Percentiles rank a stretch among this genome's conserved stretches.
phyloP scores from a whole-genome alignment of 2,888 invertebrate genomes.

The Carpatolechia fugitivella region DNA sequence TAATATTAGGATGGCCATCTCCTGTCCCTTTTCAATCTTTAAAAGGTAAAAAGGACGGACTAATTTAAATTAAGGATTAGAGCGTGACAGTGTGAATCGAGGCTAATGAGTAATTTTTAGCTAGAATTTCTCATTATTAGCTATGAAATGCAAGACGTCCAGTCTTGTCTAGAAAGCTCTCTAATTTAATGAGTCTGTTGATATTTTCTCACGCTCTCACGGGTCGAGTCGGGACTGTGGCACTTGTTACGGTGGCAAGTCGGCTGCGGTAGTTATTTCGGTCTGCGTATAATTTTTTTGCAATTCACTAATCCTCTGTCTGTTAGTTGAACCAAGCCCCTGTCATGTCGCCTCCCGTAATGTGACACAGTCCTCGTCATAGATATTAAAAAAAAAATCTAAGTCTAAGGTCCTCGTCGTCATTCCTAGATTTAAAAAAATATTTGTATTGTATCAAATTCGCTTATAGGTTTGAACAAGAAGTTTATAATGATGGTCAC shows the following conservation, averaged over 20 bases:
- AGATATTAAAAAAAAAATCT: too few species aligned
- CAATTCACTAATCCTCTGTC: background rate
- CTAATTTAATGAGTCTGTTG: constrained; percentile 32
- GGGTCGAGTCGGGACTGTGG: constrained; percentile 30
- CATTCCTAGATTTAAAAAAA: too few species aligned
- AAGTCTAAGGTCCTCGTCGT: too few species aligned
- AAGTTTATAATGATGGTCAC: too few species aligned
- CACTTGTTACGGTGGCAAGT: constrained; percentile 23
- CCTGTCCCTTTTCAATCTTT: too few species aligned
- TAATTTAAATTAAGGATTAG: too few species aligned
- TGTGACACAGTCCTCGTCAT: too few species aligned
- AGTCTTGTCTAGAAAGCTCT: constrained; percentile 19
- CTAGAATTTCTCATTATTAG: background rate
- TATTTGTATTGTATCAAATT: too few species aligned
- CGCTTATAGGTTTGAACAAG: too few species aligned
- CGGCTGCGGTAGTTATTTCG: background rate
- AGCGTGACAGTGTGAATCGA: too few species aligned
- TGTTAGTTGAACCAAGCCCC: background rate
- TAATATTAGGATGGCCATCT: too few species aligned
- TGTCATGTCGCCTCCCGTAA: constrained; percentile 4
- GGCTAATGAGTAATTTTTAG: background rate
- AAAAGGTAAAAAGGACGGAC: too few species aligned
- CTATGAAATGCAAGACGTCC: background rate
- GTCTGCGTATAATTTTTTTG: constrained; percentile 6
- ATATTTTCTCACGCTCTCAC: constrained; percentile 44